Percentiles rank a stretch among this genome's conserved stretches.
Evolutionary conservation across 2,113 vertebrate genomes (phyloP).

Genomic region (Rhinogobius similis): DNA sequence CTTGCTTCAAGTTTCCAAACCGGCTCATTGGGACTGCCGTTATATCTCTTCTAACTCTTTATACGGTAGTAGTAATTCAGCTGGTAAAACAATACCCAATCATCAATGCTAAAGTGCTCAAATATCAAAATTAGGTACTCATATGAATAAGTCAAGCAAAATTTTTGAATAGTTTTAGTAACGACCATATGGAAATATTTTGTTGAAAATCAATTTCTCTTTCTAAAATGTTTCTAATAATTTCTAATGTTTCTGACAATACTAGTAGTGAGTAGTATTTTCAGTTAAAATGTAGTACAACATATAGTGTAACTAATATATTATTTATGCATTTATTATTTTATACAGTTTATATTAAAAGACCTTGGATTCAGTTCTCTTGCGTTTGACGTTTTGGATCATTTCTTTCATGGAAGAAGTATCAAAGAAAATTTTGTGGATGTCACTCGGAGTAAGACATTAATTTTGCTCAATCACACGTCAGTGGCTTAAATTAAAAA

Average conservation of each 20-base stretch:
- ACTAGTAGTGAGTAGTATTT: too few relatives aligned
- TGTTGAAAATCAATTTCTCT: too few relatives aligned
- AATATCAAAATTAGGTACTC: too few relatives aligned
- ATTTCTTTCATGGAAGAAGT: not conserved
- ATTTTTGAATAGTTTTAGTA: too few relatives aligned
- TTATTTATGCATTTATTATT: not conserved
- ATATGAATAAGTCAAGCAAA: too few relatives aligned
- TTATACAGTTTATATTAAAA: slow-evolving; percentile 67
- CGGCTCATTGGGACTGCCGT: slow-evolving; percentile 84
- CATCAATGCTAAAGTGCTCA: not conserved
- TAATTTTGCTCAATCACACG: not conserved
- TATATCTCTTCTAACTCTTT: slow-evolving; percentile 84
- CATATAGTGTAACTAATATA: not conserved
- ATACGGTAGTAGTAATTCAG: slow-evolving; percentile 71
- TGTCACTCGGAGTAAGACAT: slow-evolving; percentile 70
- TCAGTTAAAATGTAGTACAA: not conserved
- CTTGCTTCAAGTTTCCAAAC: slow-evolving; percentile 87
- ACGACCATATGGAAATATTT: too few relatives aligned
- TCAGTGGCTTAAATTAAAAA: not conserved
- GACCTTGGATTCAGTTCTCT: slow-evolving; percentile 70
- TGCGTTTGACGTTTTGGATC: slow-evolving; percentile 39
- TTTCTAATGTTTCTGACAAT: too few relatives aligned
- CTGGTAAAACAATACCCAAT: too few relatives aligned
- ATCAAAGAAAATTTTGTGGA: slow-evolving; percentile 57
- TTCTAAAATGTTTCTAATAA: too few relatives aligned